Base-by-base conservation (phyloP, 92 coral and sea anemone species). In the Galaxea fascicularis region DNA sequence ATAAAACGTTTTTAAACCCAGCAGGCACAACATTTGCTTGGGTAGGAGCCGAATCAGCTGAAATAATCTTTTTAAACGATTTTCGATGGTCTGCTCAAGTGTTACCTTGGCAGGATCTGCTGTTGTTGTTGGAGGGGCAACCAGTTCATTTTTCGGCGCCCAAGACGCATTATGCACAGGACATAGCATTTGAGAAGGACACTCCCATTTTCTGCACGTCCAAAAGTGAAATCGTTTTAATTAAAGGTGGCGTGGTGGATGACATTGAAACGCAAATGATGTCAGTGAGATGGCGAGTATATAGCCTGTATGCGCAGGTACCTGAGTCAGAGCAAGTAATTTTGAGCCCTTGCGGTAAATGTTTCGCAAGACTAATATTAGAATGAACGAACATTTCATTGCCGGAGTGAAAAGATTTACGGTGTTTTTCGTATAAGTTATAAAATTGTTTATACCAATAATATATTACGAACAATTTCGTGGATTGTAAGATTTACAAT, bases 1-100 rank as follows among this genome's bases (percentile, higher is more conserved):
- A 76, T 62, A 69, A 64, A 21, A 84, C 89, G 8, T 89, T 89
- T 77, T 63, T 29, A 44, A 88, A 88, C 74, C 92, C 92, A 0
- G 79, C 88, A 21, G 76, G 88, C 10, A 82, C 84, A 22, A 88
- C 46, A 11, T 88, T 88, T 82, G 91, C 88, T 1, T 86, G 90
- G 85, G 85, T 86, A 4, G 90, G 90, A 16, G 90, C 70, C 18
- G 66, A 79, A 65, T 31, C 47, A 16, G 30, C 74, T 18, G 90
- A 87, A 73, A 85, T 72, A 9, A 80, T 87, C 24, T 80, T 87
- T 70, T 39, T 79, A 3, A 87, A 87, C 28, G 82, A 87, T 70
- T 87, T 87, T 72, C 25, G 86, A n/a, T 87, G 86, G 86, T 49
- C 70, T 14, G 17, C 57, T 24, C 79, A 77, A 41, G 77, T 86